A percentile compares a stretch with the other conserved stretches of the same genome.
Evolutionary conservation across 2,888 invertebrate species (phyloP).

Genomic region (Crossocerus cetratus): DNA sequence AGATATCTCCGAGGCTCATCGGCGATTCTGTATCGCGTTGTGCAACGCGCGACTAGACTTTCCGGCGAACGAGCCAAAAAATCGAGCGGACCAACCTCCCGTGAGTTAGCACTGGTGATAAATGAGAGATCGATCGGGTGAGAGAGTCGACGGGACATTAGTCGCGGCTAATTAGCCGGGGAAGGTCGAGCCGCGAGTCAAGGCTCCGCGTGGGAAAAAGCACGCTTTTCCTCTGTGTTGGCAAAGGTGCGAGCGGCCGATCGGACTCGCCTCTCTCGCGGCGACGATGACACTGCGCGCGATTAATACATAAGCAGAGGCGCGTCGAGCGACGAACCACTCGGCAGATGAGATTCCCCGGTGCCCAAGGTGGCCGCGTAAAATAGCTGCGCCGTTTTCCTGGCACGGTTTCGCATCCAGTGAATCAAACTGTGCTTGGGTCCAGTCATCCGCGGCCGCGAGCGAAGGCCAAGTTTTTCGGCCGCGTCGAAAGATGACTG

Average conservation of each 20-base stretch:
- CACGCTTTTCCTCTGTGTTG: background rate
- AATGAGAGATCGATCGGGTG: too few species aligned
- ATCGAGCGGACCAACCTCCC: too few species aligned
- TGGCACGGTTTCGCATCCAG: constrained; percentile 69
- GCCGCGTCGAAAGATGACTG: constrained; percentile 44
- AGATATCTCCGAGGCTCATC: too few species aligned
- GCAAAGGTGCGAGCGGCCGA: too few species aligned
- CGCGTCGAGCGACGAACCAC: constrained; percentile 20
- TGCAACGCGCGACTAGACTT: too few species aligned
- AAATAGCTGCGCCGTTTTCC: constrained; percentile 70
- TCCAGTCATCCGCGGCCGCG: constrained; percentile 15
- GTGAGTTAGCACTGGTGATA: too few species aligned
- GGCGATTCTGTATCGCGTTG: too few species aligned
- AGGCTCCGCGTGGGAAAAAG: constrained; percentile 3
- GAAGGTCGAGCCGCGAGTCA: background rate
- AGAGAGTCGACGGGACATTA: too few species aligned
- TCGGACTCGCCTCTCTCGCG: background rate
- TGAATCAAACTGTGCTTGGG: constrained; percentile 59
- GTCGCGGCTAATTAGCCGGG: too few species aligned
- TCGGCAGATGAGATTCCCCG: constrained; percentile 54
- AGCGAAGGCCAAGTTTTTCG: constrained; percentile 65
- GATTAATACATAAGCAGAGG: constrained; percentile 22
- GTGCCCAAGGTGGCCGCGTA: constrained; percentile 67
- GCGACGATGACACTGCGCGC: constrained; percentile 21
- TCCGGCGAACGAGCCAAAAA: too few species aligned